These are phyloP conservation scores for Sebastes nivosus DNA, from an alignment of 2,797 vertebrate species.

Conservation along the genomic window DNA sequence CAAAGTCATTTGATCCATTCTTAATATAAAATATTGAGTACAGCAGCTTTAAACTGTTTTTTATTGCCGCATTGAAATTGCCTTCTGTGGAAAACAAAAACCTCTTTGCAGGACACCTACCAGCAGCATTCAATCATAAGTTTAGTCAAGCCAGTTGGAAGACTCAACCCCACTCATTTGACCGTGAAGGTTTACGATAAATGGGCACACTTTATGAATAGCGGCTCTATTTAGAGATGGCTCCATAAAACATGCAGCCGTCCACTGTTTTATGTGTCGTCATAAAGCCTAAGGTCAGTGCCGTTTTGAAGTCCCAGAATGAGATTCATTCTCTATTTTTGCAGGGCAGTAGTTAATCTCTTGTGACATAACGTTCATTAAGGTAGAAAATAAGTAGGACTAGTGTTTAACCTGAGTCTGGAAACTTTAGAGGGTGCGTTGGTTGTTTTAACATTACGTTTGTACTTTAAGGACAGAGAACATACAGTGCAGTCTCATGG, in stretches of 20 bases:
- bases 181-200: conserved; percentile 57
- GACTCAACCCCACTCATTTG: conserved; percentile 41
- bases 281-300: conserved; percentile 60
- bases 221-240: conserved; percentile 64
- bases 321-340: conserved; percentile 27
- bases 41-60: neutral
- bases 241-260: conserved; percentile 61
- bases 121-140: conserved; percentile 29
- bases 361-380: conserved; percentile 25
- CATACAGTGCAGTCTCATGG: neutral
- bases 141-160: conserved; percentile 34
- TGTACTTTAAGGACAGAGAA: neutral
- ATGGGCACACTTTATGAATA: conserved; percentile 53
- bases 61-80: neutral
- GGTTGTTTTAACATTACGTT: neutral
- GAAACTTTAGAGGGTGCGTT: conserved; percentile 3
- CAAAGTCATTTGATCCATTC: neutral
- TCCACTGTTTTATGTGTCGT: conserved; percentile 54
- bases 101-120: neutral
- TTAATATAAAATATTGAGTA: neutral
- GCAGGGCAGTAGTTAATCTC: conserved; percentile 22
- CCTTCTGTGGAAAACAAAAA: neutral
- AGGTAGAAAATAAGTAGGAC: neutral
- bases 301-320: conserved; percentile 49
- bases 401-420: conserved; percentile 1